Base-by-base conservation (phyloP, 2,888 invertebrate species). In the Thymelicus sylvestris region DNA sequence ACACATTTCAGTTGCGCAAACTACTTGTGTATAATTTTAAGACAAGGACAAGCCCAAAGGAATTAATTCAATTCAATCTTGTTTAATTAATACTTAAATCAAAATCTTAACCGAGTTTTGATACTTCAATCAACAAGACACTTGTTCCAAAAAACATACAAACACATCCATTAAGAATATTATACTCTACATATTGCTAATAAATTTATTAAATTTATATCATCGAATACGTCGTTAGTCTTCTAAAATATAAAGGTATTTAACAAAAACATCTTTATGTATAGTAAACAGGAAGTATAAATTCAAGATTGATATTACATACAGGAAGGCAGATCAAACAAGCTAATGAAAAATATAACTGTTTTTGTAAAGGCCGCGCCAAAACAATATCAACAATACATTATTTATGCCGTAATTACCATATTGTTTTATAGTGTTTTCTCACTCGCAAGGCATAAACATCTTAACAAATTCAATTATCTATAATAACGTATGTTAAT, bases 251-350 rank as follows among this genome's bases (percentile, higher is more conserved):
- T 19, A 24, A 60, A 60, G 50, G 3, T 52, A 19, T 50, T 57
- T 57, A 31, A 57, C 31, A 41, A 60, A 60, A 62, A 55, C 62
- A 62, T 62, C 62, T 31, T 68, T 44, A 52, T 19, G 50, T 61
- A 15, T 19, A 8, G 41, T 68, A 62, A 68, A 68, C 67, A 68
- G 67, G 67, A 62, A 68, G 15, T 68, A 55, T 62, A 41, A 68
- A 63, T 38, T 52, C 68, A 47, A 57, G 63, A 68, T 63, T 68
- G 55, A 61, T 38, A 68, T 68, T 52, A 62, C 68, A 68, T n/a
- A 68, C 68, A 68, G 68, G 68, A 68, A 68, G 63, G 44, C 62
- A 57, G 15, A 62, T 62, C 41, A 44, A 68, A 63, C 55, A 19
- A 62, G 63, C n/a, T 19, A 38, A 39, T 67, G 67, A 39, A 64